Evolutionary conservation across 2,888 invertebrate species (phyloP).

Genomic region (Drosophila testacea): DNA sequence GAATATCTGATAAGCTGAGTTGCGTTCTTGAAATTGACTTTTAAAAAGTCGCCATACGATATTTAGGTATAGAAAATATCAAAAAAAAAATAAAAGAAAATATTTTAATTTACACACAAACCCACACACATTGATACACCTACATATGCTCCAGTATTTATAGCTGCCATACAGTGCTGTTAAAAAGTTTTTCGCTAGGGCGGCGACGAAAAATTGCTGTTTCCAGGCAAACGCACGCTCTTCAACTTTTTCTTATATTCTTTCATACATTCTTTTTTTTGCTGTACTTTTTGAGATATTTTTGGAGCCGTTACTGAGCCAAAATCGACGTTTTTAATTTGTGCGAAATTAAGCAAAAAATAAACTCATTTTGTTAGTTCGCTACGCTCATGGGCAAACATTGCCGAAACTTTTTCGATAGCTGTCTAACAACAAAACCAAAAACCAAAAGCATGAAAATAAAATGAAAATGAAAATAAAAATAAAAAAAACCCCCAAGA

Average conservation of each 20-base stretch:
- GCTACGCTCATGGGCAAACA: slow-evolving; percentile 72
- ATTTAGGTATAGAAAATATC: slow-evolving; percentile 33
- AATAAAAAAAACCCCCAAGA: slow-evolving; percentile 22
- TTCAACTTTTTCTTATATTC: slow-evolving; percentile 43
- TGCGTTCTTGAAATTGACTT: slow-evolving; percentile 42
- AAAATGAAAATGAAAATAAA: slow-evolving; percentile 25
- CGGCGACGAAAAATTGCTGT: slow-evolving; percentile 64
- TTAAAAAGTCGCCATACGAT: slow-evolving; percentile 44
- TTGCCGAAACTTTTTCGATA: slow-evolving; percentile 75
- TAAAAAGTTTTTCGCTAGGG: slow-evolving; percentile 49
- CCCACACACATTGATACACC: background rate
- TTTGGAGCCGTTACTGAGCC: slow-evolving; percentile 59
- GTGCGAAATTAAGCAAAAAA: slow-evolving; percentile 82
- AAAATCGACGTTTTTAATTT: slow-evolving; percentile 76
- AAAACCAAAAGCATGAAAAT: slow-evolving; percentile 36
- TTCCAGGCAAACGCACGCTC: slow-evolving; percentile 39
- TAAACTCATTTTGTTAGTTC: slow-evolving; percentile 79
- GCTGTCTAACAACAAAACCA: slow-evolving; percentile 76
- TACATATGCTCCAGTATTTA: slow-evolving; percentile 40
- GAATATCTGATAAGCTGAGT: slow-evolving; percentile 38
- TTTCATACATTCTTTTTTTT: background rate
- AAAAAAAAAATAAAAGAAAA: slow-evolving; percentile 28
- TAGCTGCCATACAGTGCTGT: slow-evolving; percentile 53
- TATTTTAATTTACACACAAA: slow-evolving; percentile 50
- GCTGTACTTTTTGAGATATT: slow-evolving; percentile 36